These are phyloP conservation scores for Blennius ocellaris DNA, from an alignment of 2,113 vertebrate genomes.

Conservation along the genomic window DNA sequence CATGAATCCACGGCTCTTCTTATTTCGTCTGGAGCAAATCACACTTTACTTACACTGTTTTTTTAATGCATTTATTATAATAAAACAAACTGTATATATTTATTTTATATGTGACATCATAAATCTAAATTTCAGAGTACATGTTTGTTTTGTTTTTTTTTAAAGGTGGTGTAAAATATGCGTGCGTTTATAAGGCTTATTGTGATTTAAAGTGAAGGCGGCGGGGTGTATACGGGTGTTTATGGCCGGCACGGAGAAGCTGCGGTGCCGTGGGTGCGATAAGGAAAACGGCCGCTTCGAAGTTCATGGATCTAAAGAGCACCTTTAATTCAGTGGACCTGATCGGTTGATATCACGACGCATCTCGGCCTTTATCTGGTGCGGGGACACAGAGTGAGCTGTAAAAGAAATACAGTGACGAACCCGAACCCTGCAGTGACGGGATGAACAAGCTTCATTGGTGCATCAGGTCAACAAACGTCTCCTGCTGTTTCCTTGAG, in stretches of 20 bases:
- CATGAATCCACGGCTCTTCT: slow-evolving; percentile 51
- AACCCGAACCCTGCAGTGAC: neutral
- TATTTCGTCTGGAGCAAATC: slow-evolving; percentile 33
- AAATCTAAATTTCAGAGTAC: no score
- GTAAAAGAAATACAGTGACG: slow-evolving; percentile 6
- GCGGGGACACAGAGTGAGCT: slow-evolving; percentile 4
- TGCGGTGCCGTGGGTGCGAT: slow-evolving; percentile 35
- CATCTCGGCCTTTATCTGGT: slow-evolving; percentile 23
- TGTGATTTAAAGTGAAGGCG: neutral
- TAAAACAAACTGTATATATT: neutral
- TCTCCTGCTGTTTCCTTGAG: neutral
- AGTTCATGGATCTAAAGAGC: slow-evolving; percentile 66
- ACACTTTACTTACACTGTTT: no score
- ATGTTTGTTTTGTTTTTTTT: no score
- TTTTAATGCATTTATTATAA: neutral
- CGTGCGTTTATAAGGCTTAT: neutral
- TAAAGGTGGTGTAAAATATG: no score
- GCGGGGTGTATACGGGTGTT: slow-evolving; percentile 19
- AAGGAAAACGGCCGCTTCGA: slow-evolving; percentile 54
- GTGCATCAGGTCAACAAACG: neutral
- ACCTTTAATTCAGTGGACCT: slow-evolving; percentile 39
- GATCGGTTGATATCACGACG: slow-evolving; percentile 3
- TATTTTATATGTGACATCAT: no score
- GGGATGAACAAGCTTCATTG: neutral
- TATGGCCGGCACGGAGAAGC: slow-evolving; percentile 25